phyloP scores from a whole-genome alignment of 2,797 vertebrate genomes.

The Epinephelus coioides region DNA sequence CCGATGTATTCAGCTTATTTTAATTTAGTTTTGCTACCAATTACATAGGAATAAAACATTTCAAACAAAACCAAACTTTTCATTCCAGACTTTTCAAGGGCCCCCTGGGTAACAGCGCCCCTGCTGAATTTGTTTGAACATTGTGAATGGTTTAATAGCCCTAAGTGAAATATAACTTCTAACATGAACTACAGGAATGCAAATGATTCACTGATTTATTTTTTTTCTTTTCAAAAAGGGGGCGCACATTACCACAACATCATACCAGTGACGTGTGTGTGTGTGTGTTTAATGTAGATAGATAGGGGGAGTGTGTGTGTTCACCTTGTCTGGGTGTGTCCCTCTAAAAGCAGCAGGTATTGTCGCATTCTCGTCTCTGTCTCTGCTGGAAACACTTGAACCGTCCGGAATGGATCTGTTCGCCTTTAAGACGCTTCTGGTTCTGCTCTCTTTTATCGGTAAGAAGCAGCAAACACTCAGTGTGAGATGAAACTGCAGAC shows the following conservation, averaged over 20 bases:
- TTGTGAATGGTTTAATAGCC: neutral
- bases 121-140: neutral
- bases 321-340: constrained; percentile 67
- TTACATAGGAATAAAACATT: too few species aligned
- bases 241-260: neutral
- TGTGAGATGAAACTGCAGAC: too few species aligned
- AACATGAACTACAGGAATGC: neutral
- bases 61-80: too few species aligned
- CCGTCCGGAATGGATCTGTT: constrained; percentile 57
- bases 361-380: constrained; percentile 8
- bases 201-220: neutral
- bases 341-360: constrained; percentile 46
- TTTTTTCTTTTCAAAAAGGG: neutral
- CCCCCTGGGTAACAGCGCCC: too few species aligned
- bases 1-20: too few species aligned
- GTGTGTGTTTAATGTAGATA: neutral
- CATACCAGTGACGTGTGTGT: neutral
- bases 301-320: neutral
- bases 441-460: constrained; percentile 56
- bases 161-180: neutral
- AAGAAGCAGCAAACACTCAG: neutral
- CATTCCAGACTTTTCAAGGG: too few species aligned
- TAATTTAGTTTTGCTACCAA: too few species aligned
- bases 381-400: constrained; percentile 55
- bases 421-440: constrained; percentile 34